Conservation (phyloP, 2,797 vertebrate genomes). For the Salarias fasciatus region DNA sequence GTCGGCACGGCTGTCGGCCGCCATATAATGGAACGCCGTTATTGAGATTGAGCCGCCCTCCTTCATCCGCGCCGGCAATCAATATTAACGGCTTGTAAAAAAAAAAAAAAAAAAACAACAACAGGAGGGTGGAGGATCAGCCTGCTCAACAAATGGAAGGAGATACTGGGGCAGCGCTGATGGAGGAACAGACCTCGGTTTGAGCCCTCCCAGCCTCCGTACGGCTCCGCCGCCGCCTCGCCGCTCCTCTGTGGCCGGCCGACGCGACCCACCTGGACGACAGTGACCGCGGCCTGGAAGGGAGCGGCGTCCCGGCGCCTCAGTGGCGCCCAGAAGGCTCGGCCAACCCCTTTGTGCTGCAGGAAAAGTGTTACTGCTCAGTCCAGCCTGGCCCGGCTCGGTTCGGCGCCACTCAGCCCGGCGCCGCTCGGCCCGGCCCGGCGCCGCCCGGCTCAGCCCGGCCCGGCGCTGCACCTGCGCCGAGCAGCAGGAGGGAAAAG, state of each 20-base stretch:
- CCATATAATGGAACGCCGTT: constrained; percentile 84
- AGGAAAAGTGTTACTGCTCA: no score
- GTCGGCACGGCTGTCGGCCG: constrained; percentile 73
- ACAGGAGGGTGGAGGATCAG: constrained; percentile 75
- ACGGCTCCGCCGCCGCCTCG: no score
- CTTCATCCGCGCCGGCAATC: constrained; percentile 75
- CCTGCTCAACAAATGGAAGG: constrained; percentile 69
- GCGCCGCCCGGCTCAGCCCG: constrained; percentile 66
- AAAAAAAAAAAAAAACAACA: no score
- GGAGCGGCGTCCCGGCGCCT: constrained; percentile 45
- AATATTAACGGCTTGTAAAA: constrained; percentile 85
- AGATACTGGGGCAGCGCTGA: no score
- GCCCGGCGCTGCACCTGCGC: constrained; percentile 80
- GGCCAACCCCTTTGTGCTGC: constrained; percentile 65
- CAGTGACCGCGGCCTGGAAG: constrained; percentile 51
- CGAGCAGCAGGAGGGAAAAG: constrained; percentile 69
- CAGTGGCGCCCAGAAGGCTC: constrained; percentile 53
- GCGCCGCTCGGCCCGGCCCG: constrained; percentile 73
- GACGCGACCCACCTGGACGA: constrained; percentile 66
- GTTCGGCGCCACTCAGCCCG: no score
- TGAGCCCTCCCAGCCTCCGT: no score
- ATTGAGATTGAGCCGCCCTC: constrained; percentile 82
- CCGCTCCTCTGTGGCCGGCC: no score
- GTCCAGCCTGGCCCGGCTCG: constrained; percentile 65
- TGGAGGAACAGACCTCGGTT: no score